Evolutionary conservation across 1,140 invertebrate genomes (phyloP).

Genomic region (Aphelenchoides fujianensis): DNA sequence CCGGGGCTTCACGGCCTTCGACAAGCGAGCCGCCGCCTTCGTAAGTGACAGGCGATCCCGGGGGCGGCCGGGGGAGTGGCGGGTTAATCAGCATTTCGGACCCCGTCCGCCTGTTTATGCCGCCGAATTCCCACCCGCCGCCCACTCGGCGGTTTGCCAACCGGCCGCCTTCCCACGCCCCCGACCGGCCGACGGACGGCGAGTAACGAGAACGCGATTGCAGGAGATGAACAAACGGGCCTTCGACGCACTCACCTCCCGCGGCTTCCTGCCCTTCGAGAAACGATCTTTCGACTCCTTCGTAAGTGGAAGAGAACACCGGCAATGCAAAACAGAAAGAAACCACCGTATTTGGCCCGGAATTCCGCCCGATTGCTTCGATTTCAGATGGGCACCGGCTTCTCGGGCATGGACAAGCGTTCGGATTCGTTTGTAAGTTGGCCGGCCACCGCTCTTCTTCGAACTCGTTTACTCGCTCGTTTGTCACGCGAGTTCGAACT

Average conservation of each 20-base stretch:
- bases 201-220: not conserved
- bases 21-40: conserved; percentile 22
- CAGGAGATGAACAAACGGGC: not conserved
- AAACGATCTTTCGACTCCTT: conserved; percentile 28
- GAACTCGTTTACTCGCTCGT: not conserved
- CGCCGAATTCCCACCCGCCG: too few species aligned
- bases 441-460: not conserved
- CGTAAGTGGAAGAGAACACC: conserved; percentile 8
- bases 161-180: too few species aligned
- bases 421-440: conserved; percentile 11
- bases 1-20: conserved; percentile 19
- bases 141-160: not conserved
- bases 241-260: not conserved
- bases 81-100: too few species aligned
- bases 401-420: conserved; percentile 18
- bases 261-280: conserved; percentile 15
- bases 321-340: not conserved
- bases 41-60: not conserved
- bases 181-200: too few species aligned
- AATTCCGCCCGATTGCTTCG: not conserved
- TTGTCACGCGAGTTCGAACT: not conserved
- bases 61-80: too few species aligned
- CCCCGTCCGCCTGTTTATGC: too few species aligned
- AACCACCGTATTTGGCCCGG: not conserved
- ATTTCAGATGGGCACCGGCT: conserved; percentile 14